phyloP scores from a whole-genome alignment of 53 echinoderm and acorn worm species.

The Holothuria leucospilota region DNA sequence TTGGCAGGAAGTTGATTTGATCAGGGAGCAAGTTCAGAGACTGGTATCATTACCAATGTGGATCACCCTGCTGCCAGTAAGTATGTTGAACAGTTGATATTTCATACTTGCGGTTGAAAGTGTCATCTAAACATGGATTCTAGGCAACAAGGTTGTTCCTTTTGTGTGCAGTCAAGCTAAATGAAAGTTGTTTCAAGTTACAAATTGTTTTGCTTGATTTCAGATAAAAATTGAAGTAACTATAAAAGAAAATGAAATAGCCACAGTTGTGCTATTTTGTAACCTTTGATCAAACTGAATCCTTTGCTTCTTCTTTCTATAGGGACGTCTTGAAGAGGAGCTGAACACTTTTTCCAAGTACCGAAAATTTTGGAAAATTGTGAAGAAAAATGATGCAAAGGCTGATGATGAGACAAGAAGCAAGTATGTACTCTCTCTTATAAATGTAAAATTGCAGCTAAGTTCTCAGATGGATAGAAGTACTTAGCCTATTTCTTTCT shows the following conservation, averaged over 20 bases:
- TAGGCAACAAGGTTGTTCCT: too few relatives aligned
- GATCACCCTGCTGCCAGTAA: conserved; percentile 86
- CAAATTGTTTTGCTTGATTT: too few relatives aligned
- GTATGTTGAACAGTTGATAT: background rate
- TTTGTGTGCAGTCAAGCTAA: too few relatives aligned
- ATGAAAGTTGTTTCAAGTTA: too few relatives aligned
- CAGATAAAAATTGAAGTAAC: too few relatives aligned
- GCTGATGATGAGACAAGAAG: conserved; percentile 77
- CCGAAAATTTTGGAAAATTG: conserved; percentile 94
- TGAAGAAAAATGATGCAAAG: conserved; percentile 92
- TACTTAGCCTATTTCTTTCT: too few relatives aligned
- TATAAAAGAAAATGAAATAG: too few relatives aligned
- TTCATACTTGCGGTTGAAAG: background rate
- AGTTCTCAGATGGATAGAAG: background rate
- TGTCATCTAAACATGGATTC: too few relatives aligned
- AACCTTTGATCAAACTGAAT: background rate
- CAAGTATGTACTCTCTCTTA: conserved; percentile 59
- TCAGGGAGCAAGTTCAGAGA: conserved; percentile 93
- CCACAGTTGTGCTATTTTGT: background rate
- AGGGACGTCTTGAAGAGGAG: conserved; percentile 90
- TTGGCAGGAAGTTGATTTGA: conserved; percentile 89
- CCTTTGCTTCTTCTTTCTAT: background rate
- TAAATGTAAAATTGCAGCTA: background rate
- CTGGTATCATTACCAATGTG: conserved; percentile 97
- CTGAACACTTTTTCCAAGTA: conserved; percentile 84